phyloP scores from a whole-genome alignment of 2,113 vertebrate genomes.

The Tinamus guttatus region DNA sequence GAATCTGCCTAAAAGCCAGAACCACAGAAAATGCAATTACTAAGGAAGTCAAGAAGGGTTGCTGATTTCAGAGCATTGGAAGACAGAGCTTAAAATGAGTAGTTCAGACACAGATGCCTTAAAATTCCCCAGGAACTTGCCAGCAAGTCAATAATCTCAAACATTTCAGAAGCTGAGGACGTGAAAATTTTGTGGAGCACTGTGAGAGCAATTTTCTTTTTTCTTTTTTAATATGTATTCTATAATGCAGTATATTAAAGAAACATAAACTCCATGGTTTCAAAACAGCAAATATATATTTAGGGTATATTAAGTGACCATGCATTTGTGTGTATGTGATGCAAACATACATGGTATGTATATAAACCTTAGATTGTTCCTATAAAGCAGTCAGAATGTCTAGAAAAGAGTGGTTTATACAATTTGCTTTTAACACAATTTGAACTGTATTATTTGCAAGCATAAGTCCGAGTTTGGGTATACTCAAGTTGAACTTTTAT shows the following conservation, averaged over 20 bases:
- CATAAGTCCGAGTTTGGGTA: background rate
- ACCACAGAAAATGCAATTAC: conserved; percentile 40
- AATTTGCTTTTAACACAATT: conserved; percentile 8
- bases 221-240: background rate
- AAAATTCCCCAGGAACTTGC: background rate
- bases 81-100: conserved; percentile 50
- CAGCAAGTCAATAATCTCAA: conserved; percentile 23
- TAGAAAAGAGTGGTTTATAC: background rate
- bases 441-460: background rate
- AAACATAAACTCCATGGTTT: background rate
- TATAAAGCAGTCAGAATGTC: background rate
- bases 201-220: background rate
- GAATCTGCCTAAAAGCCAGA: conserved; percentile 41
- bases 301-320: background rate
- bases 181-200: background rate
- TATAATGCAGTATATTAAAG: background rate
- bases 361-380: background rate
- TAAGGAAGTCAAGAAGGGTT: conserved; percentile 17
- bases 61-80: conserved; percentile 27
- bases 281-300: background rate
- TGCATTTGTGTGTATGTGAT: background rate
- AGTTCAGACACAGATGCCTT: background rate
- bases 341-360: background rate
- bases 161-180: conserved; percentile 43
- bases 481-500: background rate